These are phyloP conservation scores for Sinhomidia bicolor DNA, from an alignment of 2,888 invertebrate genomes.

Conservation along the genomic window DNA sequence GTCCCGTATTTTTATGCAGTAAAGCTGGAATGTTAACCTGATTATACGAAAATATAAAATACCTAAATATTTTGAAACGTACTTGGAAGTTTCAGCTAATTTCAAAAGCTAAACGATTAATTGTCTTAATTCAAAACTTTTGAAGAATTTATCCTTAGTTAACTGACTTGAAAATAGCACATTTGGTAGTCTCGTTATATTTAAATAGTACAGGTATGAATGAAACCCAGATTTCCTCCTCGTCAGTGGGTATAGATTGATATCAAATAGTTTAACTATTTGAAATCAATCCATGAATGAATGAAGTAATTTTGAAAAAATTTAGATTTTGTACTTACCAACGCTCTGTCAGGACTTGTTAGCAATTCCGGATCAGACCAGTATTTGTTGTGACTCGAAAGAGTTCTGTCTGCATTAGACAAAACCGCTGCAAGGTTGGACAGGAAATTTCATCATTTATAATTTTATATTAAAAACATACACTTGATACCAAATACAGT, in stretches of 20 bases:
- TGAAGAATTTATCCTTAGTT: too few relatives aligned
- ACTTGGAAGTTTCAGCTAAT: neutral
- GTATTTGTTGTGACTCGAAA: neutral
- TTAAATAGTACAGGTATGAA: too few relatives aligned
- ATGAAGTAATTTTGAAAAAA: too few relatives aligned
- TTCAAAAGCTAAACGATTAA: neutral
- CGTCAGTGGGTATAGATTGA: too few relatives aligned
- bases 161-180: too few relatives aligned
- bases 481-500: too few relatives aligned
- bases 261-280: too few relatives aligned
- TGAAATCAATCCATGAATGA: neutral
- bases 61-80: neutral
- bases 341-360: neutral
- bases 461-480: neutral
- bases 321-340: too few relatives aligned
- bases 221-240: neutral
- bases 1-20: neutral
- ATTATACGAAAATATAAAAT: neutral
- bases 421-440: neutral
- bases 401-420: neutral
- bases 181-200: too few relatives aligned
- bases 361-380: neutral
- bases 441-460: neutral
- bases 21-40: slow-evolving; percentile 16
- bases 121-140: too few relatives aligned